Evolutionary conservation across 2,888 invertebrate species (phyloP).

Genomic region (Dasypolia templi): DNA sequence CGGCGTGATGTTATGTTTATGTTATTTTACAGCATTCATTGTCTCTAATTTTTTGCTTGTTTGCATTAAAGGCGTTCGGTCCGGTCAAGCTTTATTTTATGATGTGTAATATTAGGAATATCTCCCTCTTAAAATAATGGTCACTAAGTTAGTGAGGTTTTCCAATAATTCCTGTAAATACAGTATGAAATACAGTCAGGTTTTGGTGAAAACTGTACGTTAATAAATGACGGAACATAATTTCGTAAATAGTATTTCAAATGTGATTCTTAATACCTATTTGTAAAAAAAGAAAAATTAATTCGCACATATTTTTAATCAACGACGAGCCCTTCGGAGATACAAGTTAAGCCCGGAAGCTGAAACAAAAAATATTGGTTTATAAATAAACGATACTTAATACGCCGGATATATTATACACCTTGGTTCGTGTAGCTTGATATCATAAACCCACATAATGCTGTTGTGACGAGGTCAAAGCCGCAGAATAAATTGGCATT

Average conservation of each 20-base stretch:
- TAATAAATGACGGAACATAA: background rate
- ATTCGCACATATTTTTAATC: background rate
- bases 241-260: background rate
- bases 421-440: conserved; percentile 32
- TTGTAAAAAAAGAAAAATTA: background rate
- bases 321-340: conserved; percentile 1
- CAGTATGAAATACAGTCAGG: background rate
- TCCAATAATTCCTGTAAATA: conserved; percentile 6
- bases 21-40: no score
- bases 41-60: background rate
- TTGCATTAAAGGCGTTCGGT: background rate
- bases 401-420: conserved; percentile 40
- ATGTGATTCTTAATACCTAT: background rate
- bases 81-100: background rate
- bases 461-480: conserved; percentile 41
- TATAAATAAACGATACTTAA: conserved; percentile 36
- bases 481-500: conserved; percentile 52
- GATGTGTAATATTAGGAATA: background rate
- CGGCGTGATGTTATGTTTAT: no score
- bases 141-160: background rate
- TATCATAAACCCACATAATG: conserved; percentile 45
- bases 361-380: conserved; percentile 24
- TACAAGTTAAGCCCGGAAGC: conserved; percentile 15
- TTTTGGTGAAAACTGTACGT: background rate
- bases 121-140: background rate